phyloP scores from a whole-genome alignment of 1,140 invertebrate genomes.

The Brachionus koreanus region DNA sequence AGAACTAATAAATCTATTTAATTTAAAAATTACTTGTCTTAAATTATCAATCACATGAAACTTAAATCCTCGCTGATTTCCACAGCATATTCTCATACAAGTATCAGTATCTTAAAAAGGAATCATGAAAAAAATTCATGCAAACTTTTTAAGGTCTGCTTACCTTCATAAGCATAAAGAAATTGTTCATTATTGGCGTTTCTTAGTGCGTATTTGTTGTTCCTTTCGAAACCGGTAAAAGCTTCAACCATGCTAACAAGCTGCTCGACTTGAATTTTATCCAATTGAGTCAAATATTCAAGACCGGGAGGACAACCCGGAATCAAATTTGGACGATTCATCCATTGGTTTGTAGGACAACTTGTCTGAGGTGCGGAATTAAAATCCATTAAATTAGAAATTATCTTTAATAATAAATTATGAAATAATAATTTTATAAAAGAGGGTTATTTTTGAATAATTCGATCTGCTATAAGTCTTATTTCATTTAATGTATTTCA shows the following conservation, averaged over 20 bases:
- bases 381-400: too few species aligned
- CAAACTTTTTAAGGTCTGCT: neutral
- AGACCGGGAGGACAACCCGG: constrained; percentile 81
- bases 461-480: too few species aligned
- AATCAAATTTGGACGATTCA: constrained; percentile 68
- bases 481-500: too few species aligned
- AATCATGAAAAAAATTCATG: neutral
- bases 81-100: constrained; percentile 73
- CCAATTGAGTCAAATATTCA: constrained; percentile 84
- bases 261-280: constrained; percentile 79
- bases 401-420: too few species aligned
- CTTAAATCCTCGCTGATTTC: constrained; percentile 62
- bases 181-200: constrained; percentile 69
- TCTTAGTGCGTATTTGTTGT: constrained; percentile 78
- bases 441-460: too few species aligned
- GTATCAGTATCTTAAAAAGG: constrained; percentile 66
- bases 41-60: constrained; percentile 32
- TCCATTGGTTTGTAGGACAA: constrained; percentile 62
- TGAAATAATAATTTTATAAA: too few species aligned
- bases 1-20: too few species aligned
- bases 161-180: constrained; percentile 60
- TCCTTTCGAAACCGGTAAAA: constrained; percentile 78
- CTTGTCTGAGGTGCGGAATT: too few species aligned
- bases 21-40: too few species aligned
- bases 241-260: constrained; percentile 79